A percentile compares a stretch with the other conserved stretches of the same genome.
phyloP scores from a whole-genome alignment of 2,797 vertebrate species.

The Hapalemur alaotrensis region DNA sequence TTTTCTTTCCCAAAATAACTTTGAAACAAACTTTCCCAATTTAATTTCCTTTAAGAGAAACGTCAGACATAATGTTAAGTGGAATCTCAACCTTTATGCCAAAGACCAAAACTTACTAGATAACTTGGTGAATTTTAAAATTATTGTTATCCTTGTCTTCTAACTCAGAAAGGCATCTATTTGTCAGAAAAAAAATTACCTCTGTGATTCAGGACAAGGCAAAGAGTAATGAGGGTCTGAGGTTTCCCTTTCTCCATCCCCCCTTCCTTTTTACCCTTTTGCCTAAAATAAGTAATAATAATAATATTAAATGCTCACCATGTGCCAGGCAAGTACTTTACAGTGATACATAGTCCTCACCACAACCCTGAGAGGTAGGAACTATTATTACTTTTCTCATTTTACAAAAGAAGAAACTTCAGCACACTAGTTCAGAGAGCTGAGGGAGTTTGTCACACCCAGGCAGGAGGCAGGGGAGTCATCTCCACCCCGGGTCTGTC shows the following conservation, averaged over 20 bases:
- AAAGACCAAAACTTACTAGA: conserved; percentile 40
- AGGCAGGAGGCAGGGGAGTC: neutral
- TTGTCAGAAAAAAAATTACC: conserved; percentile 7
- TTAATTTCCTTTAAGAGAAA: conserved; percentile 43
- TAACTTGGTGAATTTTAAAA: conserved; percentile 19
- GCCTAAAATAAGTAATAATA: neutral
- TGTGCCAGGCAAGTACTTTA: neutral
- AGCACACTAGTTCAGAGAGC: neutral
- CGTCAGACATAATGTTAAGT: neutral
- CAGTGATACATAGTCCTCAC: neutral
- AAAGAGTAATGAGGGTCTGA: neutral
- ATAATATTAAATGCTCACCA: neutral
- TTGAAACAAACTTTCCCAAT: conserved; percentile 35
- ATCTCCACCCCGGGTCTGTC: neutral
- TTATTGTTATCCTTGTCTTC: neutral
- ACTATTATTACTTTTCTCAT: neutral
- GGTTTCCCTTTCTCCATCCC: neutral
- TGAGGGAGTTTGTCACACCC: neutral
- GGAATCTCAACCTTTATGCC: conserved; percentile 35
- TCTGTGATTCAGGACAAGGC: neutral
- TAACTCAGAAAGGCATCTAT: neutral
- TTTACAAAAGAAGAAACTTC: conserved; percentile 5
- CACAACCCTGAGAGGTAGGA: neutral
- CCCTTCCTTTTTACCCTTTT: neutral
- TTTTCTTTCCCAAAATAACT: conserved; percentile 46